These are phyloP conservation scores for Diadumene lineata DNA, from an alignment of 92 coral and sea anemone genomes.

Conservation along the genomic window DNA sequence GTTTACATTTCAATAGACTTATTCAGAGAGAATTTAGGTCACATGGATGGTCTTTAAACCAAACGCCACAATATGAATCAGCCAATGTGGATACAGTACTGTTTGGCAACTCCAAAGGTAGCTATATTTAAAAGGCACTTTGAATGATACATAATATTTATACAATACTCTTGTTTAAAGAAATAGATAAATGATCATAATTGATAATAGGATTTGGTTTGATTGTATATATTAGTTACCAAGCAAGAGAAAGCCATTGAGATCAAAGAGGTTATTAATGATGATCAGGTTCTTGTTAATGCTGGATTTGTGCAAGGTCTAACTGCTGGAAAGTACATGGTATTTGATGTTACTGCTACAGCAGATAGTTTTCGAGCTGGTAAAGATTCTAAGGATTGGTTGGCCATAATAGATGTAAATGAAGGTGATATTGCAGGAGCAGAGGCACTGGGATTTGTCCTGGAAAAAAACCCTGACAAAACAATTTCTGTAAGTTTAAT, in stretches of 20 bases:
- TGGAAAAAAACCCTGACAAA: background rate
- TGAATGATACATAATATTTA: too few species aligned
- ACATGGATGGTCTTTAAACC: background rate
- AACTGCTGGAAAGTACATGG: background rate
- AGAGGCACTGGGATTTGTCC: constrained; percentile 6
- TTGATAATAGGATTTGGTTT: background rate
- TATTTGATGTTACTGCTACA: constrained; percentile 3
- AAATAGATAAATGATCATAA: background rate
- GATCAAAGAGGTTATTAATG: background rate
- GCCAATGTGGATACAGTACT: constrained; percentile 26
- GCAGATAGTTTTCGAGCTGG: background rate
- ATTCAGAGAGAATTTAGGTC: constrained; percentile 9
- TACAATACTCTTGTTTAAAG: too few species aligned
- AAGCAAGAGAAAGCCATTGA: background rate
- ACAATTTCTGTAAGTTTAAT: background rate
- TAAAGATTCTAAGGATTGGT: constrained; percentile 4
- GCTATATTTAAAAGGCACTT: too few species aligned
- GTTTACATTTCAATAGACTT: background rate
- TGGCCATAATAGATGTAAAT: background rate
- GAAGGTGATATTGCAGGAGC: constrained; percentile 7
- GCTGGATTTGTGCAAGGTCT: constrained; percentile 21
- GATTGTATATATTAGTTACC: background rate
- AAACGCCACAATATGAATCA: constrained; percentile 48
- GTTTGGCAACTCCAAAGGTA: constrained; percentile 32
- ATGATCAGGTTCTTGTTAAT: constrained; percentile 7